Base-by-base conservation (phyloP, 2,113 vertebrate genomes). In the Corydoras sp. region DNA sequence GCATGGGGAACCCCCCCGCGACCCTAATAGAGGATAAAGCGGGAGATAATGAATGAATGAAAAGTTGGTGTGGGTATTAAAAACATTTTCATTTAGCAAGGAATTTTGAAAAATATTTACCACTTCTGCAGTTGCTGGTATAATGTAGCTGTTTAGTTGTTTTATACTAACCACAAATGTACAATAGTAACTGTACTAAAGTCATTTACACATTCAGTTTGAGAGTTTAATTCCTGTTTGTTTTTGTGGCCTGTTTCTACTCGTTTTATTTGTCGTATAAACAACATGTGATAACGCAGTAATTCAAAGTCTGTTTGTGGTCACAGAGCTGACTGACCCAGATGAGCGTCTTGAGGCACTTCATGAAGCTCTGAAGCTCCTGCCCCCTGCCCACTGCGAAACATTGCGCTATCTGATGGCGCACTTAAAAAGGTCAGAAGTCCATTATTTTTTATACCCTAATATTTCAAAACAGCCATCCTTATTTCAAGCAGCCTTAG, bases 301-400 rank as follows among this genome's bases (percentile, higher is more conserved):
- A 71, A 75, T 76, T 54, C 43, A n/a, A 3, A 51, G 1, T 10
- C 35, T 59, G 55, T 76, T 2, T 66, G 68, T 69, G 24, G 68
- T 77, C 80, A 86, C 83, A 99, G 97, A 98, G 88, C 90, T 94
- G 48, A 77, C 89, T 50, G 93, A 98, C 79, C 82, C 92, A 1
- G 95, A 99, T 10, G 94, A 97, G 85, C 92, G 95, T 10, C 80
- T 99, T 85, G 96, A 99, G 81, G 91, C 93, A 58, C 90, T 99
- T 65, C 95, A 97, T 0, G 95, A 98, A 85, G 93, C 97, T 3
- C 85, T 99, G 87, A 96, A 94, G 82, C 91, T 95, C 62, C 89
- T 99, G 81, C 97, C 97, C 0, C 97, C 95, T 4, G 95, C 97
- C 66, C 97, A 99, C 92, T 96, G 92, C 85, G 97, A 99, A 88